phyloP scores from a whole-genome alignment of 1,140 invertebrate genomes.

The Macrobrachium nipponense region DNA sequence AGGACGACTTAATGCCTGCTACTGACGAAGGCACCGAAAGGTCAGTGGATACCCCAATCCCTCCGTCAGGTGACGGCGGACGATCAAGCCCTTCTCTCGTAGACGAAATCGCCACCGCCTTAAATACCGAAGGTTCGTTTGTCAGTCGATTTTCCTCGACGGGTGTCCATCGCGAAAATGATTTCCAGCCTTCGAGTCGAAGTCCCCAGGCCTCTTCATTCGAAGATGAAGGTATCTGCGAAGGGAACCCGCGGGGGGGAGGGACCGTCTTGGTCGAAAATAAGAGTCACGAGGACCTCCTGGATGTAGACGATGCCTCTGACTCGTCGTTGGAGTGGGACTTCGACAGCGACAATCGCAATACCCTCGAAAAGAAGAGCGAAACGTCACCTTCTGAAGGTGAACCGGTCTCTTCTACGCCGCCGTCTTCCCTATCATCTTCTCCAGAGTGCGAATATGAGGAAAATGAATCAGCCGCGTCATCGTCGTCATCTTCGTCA shows the following conservation, averaged over 20 bases:
- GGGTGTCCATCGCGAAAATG: no score
- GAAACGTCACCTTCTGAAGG: not conserved
- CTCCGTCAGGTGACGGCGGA: no score
- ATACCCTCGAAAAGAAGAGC: no score
- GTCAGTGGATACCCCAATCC: no score
- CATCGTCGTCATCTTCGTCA: slow-evolving; percentile 20
- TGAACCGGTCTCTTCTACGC: not conserved
- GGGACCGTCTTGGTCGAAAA: not conserved
- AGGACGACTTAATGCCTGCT: no score
- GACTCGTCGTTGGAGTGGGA: slow-evolving; percentile 7
- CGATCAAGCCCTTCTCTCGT: no score
- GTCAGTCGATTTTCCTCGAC: no score
- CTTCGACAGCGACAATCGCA: not conserved
- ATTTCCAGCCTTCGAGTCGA: not conserved
- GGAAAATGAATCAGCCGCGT: not conserved
- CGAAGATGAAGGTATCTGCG: not conserved
- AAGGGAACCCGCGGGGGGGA: not conserved
- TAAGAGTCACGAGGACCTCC: not conserved
- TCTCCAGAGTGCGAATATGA: slow-evolving; percentile 5
- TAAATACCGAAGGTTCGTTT: no score
- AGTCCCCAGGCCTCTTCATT: not conserved
- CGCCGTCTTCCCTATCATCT: slow-evolving; percentile 10
- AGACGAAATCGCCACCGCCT: no score
- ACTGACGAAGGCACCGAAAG: no score
- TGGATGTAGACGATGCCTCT: not conserved